Conservation (phyloP, 2,888 invertebrate genomes). For the Keiferia lycopersicella region DNA sequence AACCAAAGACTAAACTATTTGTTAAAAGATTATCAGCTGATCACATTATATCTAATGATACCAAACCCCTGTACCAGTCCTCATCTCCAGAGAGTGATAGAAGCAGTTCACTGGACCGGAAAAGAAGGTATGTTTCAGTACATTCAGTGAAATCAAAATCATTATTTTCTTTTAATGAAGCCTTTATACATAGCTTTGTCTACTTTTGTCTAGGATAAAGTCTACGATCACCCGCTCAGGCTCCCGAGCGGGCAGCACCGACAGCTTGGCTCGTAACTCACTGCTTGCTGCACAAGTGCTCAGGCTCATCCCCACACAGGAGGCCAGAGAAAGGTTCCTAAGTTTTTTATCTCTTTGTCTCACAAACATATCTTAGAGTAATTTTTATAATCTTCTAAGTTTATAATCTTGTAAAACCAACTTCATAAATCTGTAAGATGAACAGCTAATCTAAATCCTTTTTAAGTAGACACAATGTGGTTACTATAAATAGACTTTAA, state of each 20-base stretch:
- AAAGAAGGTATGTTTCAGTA: slow-evolving; percentile 60
- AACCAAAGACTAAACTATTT: slow-evolving; percentile 71
- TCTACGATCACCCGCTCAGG: slow-evolving; percentile 68
- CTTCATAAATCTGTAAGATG: not conserved
- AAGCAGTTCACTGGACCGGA: slow-evolving; percentile 73
- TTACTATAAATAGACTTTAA: no score
- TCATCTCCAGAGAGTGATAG: slow-evolving; percentile 77
- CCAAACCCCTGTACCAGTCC: slow-evolving; percentile 63
- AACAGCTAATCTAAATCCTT: not conserved
- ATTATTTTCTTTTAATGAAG: not conserved
- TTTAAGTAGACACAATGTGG: not conserved
- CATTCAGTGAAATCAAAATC: not conserved
- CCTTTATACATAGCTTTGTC: not conserved
- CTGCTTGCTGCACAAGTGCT: slow-evolving; percentile 90
- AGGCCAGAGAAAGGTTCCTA: slow-evolving; percentile 87
- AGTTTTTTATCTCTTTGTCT: not conserved
- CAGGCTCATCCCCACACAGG: slow-evolving; percentile 90
- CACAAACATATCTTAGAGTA: not conserved
- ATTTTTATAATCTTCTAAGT: not conserved
- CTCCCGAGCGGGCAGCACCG: slow-evolving; percentile 79
- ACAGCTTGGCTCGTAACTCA: slow-evolving; percentile 87
- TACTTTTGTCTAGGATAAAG: slow-evolving; percentile 52
- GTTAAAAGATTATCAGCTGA: slow-evolving; percentile 75
- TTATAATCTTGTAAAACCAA: not conserved
- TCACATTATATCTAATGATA: slow-evolving; percentile 72